Conservation (phyloP, 2,888 invertebrate species). For the Lepidocyrtoides sp. region DNA sequence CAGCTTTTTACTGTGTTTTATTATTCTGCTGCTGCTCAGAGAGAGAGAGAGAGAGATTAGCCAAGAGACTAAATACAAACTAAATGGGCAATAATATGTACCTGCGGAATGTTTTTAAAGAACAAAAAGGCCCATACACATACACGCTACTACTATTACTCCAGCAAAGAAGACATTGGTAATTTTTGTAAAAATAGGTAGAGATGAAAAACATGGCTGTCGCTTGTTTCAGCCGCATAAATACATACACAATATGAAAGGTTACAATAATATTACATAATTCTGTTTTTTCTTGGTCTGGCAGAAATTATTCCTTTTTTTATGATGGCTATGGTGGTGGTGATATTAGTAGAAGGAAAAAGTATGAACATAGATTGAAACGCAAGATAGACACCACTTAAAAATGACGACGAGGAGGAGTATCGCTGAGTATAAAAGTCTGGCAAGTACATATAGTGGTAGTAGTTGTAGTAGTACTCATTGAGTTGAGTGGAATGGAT, state of each 20-base stretch:
- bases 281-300: background rate
- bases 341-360: constrained; percentile 68
- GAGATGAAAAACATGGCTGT: constrained; percentile 65
- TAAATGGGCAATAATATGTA: constrained; percentile 22
- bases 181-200: background rate
- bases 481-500: constrained; percentile 30
- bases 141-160: background rate
- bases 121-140: background rate
- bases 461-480: background rate
- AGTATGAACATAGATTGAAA: constrained; percentile 72
- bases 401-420: constrained; percentile 65
- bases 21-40: background rate
- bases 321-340: constrained; percentile 47
- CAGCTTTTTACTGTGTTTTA: constrained; percentile 4
- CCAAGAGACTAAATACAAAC: constrained; percentile 25
- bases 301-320: constrained; percentile 63
- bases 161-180: constrained; percentile 11
- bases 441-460: background rate
- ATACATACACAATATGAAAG: background rate
- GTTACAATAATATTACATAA: background rate
- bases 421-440: constrained; percentile 1
- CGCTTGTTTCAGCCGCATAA: constrained; percentile 10
- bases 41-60: constrained; percentile 45
- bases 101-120: background rate
- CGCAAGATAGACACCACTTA: constrained; percentile 68